Evolutionary conservation across 1,140 invertebrate genomes (phyloP).

Genomic region (Vanessa tameamea): DNA sequence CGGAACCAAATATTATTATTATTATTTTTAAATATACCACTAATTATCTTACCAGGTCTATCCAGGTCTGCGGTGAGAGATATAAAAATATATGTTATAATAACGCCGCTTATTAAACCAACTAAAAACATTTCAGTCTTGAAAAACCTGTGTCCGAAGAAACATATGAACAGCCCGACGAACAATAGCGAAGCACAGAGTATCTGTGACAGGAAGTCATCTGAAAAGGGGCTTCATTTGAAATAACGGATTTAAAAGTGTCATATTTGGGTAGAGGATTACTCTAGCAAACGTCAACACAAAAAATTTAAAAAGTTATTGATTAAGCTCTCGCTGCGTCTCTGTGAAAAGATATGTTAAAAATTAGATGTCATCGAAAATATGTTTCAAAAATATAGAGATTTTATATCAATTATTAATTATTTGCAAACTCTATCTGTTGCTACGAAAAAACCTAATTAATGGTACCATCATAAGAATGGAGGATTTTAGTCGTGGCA

Average conservation of each 20-base stretch:
- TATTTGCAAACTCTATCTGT: no score
- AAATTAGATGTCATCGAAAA: no score
- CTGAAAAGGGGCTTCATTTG: constrained; percentile 51
- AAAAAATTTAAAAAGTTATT: no score
- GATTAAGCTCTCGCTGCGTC: no score
- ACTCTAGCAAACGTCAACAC: no score
- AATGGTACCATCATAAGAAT: no score
- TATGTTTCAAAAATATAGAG: no score
- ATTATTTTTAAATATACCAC: background rate
- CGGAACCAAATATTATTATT: no score
- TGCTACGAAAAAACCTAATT: no score
- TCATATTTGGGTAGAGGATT: background rate
- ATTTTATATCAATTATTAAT: no score
- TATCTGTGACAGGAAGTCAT: constrained; percentile 72
- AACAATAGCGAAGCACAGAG: constrained; percentile 81
- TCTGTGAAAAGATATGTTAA: no score
- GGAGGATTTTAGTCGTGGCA: no score
- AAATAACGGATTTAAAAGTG: background rate
- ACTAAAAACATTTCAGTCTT: constrained; percentile 83
- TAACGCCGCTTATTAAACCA: constrained; percentile 73
- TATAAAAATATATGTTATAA: constrained; percentile 77
- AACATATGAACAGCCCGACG: constrained; percentile 82
- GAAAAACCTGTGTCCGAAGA: constrained; percentile 84
- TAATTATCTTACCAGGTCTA: constrained; percentile 52
- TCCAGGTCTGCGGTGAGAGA: constrained; percentile 54